Conservation (phyloP, 2,113 vertebrate genomes). For the Stomatorhinus ivindoensis region DNA sequence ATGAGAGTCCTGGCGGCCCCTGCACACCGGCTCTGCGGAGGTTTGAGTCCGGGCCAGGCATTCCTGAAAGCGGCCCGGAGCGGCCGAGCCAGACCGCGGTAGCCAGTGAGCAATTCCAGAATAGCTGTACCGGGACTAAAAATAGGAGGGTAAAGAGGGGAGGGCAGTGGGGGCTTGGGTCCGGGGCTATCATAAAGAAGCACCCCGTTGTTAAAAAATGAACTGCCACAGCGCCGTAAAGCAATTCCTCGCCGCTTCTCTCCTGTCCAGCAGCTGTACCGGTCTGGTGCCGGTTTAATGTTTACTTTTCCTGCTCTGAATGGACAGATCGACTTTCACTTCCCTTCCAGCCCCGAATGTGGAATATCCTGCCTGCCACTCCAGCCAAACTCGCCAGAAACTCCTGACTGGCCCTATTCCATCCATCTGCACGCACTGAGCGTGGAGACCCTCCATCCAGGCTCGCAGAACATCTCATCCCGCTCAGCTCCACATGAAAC, state of each 20-base stretch:
- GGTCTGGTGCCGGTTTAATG: slow-evolving; percentile 21
- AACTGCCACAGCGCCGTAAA: not conserved
- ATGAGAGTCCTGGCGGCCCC: slow-evolving; percentile 48
- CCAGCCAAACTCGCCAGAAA: slow-evolving; percentile 33
- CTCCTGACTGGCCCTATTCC: slow-evolving; percentile 33
- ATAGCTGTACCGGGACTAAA: slow-evolving; percentile 65
- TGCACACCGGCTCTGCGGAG: slow-evolving; percentile 56
- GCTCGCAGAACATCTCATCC: not conserved
- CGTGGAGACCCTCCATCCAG: slow-evolving; percentile 18
- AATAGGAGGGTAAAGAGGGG: slow-evolving; percentile 61
- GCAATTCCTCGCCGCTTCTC: not conserved
- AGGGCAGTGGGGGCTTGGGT: slow-evolving; percentile 34
- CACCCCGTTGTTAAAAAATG: slow-evolving; percentile 29
- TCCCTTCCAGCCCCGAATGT: slow-evolving; percentile 43
- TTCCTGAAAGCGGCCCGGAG: slow-evolving; percentile 63
- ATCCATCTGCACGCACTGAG: slow-evolving; percentile 14
- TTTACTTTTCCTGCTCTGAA: slow-evolving; percentile 61
- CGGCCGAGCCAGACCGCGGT: slow-evolving; percentile 60
- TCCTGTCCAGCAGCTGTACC: not conserved
- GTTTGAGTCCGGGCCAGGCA: slow-evolving; percentile 67
- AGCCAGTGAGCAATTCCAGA: slow-evolving; percentile 69
- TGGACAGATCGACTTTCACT: slow-evolving; percentile 51
- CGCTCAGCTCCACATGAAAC: not conserved
- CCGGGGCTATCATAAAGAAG: slow-evolving; percentile 57
- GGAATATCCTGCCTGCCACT: slow-evolving; percentile 50